phyloP scores from a whole-genome alignment of 2,113 vertebrate species.

The Oryzias melastigma region DNA sequence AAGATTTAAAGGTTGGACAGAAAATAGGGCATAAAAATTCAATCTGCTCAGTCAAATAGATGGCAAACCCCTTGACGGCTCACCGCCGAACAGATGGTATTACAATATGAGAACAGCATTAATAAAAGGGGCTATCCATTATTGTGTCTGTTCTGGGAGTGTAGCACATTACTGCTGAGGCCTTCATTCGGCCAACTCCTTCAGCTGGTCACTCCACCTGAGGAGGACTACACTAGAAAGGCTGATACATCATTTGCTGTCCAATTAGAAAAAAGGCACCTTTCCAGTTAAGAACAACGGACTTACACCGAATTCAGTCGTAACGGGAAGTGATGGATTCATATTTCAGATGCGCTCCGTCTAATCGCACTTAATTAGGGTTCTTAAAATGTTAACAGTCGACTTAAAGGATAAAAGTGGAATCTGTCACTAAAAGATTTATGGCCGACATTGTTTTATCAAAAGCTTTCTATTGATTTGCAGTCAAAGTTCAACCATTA shows the following conservation, averaged over 20 bases:
- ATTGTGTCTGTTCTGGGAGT: conserved; percentile 44
- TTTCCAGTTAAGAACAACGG: too few species aligned
- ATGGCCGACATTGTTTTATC: background rate
- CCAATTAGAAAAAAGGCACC: background rate
- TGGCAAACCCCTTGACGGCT: conserved; percentile 42
- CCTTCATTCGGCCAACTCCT: conserved; percentile 43
- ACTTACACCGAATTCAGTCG: too few species aligned
- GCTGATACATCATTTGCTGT: conserved; percentile 15
- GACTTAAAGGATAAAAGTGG: conserved; percentile 35
- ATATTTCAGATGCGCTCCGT: conserved; percentile 59
- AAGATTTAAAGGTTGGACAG: conserved; percentile 15
- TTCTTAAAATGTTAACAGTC: conserved; percentile 60
- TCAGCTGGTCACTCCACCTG: conserved; percentile 62
- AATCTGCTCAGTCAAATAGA: conserved; percentile 59
- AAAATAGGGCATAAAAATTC: conserved; percentile 42
- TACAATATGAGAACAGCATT: conserved; percentile 63
- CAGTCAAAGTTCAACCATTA: too few species aligned
- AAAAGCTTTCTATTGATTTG: too few species aligned
- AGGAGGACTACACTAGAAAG: too few species aligned
- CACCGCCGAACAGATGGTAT: conserved; percentile 65
- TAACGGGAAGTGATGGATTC: conserved; percentile 40
- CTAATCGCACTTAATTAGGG: conserved; percentile 65
- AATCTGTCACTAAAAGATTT: conserved; percentile 18
- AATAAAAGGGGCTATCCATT: conserved; percentile 63
- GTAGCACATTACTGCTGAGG: conserved; percentile 30